Evolutionary conservation across 2,113 vertebrate genomes (phyloP).

Genomic region (Rostratula benghalensis): DNA sequence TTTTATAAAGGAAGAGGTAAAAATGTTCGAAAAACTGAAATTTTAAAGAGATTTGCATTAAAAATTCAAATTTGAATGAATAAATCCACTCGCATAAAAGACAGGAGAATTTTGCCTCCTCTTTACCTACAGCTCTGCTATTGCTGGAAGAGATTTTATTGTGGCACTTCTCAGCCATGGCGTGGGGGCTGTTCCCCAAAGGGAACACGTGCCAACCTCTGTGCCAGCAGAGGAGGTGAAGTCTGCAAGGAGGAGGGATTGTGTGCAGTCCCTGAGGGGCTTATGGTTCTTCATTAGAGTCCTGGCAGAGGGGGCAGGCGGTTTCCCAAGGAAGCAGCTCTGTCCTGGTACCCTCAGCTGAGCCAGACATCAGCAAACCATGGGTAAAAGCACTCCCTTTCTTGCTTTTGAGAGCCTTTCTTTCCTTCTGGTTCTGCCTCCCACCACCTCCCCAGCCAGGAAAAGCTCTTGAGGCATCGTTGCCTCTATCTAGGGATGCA

Average conservation of each 20-base stretch:
- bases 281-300: neutral
- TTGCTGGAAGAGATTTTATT: neutral
- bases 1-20: neutral
- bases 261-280: neutral
- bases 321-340: neutral
- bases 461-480: neutral
- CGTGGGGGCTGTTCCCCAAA: neutral
- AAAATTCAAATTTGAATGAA: constrained; percentile 50
- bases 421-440: neutral
- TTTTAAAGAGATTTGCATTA: constrained; percentile 44
- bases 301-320: neutral
- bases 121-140: neutral
- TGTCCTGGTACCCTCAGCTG: neutral
- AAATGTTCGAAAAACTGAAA: neutral
- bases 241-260: neutral
- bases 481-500: neutral
- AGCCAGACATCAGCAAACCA: fast-evolving
- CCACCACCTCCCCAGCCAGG: neutral
- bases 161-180: neutral
- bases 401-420: neutral
- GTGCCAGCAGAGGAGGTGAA: neutral
- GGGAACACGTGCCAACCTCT: fast-evolving
- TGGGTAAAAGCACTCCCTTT: neutral
- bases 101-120: neutral
- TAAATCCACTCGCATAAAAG: neutral